These are phyloP conservation scores for Homalodisca vitripennis DNA, from an alignment of 1,140 invertebrate genomes.

Conservation along the genomic window DNA sequence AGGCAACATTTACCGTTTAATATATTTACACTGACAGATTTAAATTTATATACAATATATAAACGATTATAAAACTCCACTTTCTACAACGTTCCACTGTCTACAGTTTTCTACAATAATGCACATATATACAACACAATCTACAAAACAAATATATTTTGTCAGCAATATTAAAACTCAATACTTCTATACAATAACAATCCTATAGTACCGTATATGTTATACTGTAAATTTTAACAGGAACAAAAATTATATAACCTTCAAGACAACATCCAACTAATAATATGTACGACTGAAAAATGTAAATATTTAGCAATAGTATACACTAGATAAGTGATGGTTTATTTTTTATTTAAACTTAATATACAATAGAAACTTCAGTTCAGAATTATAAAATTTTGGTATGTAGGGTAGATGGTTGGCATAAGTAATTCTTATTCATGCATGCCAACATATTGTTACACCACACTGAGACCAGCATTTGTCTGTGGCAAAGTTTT, in stretches of 20 bases:
- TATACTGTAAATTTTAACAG: not conserved
- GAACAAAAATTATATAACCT: not conserved
- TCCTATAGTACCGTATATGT: not conserved
- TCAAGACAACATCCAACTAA: not conserved
- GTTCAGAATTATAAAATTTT: too few species aligned
- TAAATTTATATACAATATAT: not conserved
- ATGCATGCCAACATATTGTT: too few species aligned
- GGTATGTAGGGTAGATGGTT: too few species aligned
- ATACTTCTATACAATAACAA: slow-evolving; percentile 8
- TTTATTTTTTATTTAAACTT: too few species aligned
- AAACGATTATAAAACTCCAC: not conserved
- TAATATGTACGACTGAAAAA: not conserved
- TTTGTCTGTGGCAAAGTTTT: too few species aligned
- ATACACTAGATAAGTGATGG: not conserved
- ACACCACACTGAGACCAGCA: too few species aligned
- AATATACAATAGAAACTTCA: too few species aligned
- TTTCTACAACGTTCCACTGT: too few species aligned
- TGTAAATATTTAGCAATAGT: not conserved
- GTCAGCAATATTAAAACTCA: not conserved
- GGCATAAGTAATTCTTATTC: too few species aligned
- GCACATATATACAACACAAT: slow-evolving; percentile 11
- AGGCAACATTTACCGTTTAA: slow-evolving; percentile 6
- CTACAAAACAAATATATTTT: slow-evolving; percentile 12
- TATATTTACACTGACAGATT: not conserved
- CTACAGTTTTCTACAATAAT: not conserved